Conservation (phyloP, 2,888 invertebrate genomes). For the Sinopyrophorus schimmeli region DNA sequence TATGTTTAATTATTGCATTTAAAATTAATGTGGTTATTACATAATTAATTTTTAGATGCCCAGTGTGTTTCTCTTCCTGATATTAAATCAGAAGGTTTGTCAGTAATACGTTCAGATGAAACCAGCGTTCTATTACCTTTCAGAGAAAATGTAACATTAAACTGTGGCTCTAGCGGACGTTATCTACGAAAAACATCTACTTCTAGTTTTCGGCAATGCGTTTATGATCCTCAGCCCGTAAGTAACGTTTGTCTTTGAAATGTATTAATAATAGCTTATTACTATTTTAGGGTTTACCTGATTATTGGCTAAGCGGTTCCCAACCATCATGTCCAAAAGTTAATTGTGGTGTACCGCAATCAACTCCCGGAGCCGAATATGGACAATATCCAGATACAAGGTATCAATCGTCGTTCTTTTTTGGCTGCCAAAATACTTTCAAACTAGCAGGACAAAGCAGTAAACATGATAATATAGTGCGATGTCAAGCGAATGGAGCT, state of each 20-base stretch:
- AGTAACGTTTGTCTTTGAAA: not conserved
- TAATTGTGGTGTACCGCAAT: conserved; percentile 89
- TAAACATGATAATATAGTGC: conserved; percentile 88
- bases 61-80: conserved; percentile 88
- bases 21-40: conserved; percentile 12
- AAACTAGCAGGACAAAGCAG: conserved; percentile 91
- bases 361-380: conserved; percentile 92
- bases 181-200: conserved; percentile 79
- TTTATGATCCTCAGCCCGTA: conserved; percentile 85
- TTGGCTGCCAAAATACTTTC: conserved; percentile 95
- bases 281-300: conserved; percentile 70
- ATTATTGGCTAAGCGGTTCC: conserved; percentile 88
- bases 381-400: conserved; percentile 85
- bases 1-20: conserved; percentile 53
- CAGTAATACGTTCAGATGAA: conserved; percentile 76
- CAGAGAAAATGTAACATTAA: conserved; percentile 86
- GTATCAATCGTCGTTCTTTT: conserved; percentile 92
- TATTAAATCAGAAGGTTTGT: conserved; percentile 83
- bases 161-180: conserved; percentile 77
- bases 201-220: conserved; percentile 89
- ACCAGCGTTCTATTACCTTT: conserved; percentile 86
- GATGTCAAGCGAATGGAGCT: conserved; percentile 88
- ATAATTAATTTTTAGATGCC: conserved; percentile 66
- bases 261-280: not conserved
- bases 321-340: conserved; percentile 85